phyloP scores from a whole-genome alignment of 2,113 vertebrate species.

The Zosterops borbonicus region DNA sequence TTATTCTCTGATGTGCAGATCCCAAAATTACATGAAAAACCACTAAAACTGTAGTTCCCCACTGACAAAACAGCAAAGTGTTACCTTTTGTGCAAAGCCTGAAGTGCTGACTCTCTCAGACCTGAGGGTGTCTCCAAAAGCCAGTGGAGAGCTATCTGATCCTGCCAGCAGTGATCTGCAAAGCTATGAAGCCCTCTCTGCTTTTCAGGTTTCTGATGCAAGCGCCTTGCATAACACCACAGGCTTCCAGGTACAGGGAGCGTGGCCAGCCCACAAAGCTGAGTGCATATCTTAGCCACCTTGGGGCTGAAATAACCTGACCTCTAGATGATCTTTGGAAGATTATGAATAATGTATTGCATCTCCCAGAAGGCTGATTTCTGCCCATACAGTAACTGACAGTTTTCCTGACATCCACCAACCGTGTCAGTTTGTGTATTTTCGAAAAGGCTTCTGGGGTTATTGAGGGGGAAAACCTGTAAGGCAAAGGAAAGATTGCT shows the following conservation, averaged over 20 bases:
- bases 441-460: background rate
- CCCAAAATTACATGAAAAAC: background rate
- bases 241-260: background rate
- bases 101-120: background rate
- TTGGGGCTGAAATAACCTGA: slow-evolving; percentile 45
- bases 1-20: background rate
- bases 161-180: background rate
- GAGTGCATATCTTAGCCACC: background rate
- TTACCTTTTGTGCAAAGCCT: background rate
- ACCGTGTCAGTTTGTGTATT: background rate
- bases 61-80: background rate
- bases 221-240: background rate
- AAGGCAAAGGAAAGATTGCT: fast-evolving
- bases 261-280: background rate
- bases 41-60: background rate
- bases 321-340: slow-evolving; percentile 29
- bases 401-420: slow-evolving; percentile 6
- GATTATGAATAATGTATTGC: slow-evolving; percentile 54
- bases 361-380: slow-evolving; percentile 29
- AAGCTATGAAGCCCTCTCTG: slow-evolving; percentile 42
- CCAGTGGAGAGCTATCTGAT: background rate
- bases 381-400: background rate
- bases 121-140: background rate
- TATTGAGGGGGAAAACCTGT: background rate
- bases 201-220: slow-evolving; percentile 56